Evolutionary conservation across 1,140 invertebrate species (phyloP).

Genomic region (Drosophila ficusphila): DNA sequence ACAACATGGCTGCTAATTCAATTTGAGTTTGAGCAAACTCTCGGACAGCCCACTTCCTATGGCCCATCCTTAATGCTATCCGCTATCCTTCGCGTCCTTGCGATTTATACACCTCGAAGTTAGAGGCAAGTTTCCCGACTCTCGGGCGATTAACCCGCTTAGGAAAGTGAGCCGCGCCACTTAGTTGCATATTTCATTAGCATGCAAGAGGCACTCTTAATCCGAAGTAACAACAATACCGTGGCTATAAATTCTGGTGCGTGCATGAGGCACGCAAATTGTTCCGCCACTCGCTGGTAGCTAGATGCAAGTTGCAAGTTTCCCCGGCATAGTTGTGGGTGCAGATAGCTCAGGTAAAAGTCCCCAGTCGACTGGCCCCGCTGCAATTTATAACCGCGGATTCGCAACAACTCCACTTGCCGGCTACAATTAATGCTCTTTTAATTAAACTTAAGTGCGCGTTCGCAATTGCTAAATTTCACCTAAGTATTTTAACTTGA

Average conservation of each 20-base stretch:
- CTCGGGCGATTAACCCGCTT: slow-evolving; percentile 48
- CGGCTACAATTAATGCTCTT: slow-evolving; percentile 76
- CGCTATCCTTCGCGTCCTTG: not conserved
- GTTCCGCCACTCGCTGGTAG: too few relatives aligned
- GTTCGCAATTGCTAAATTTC: slow-evolving; percentile 76
- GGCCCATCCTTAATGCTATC: not conserved
- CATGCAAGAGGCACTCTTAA: slow-evolving; percentile 62
- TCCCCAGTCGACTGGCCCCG: slow-evolving; percentile 29
- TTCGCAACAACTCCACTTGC: slow-evolving; percentile 35
- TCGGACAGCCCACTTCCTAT: slow-evolving; percentile 11
- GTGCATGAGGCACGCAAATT: slow-evolving; percentile 59
- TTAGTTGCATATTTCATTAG: slow-evolving; percentile 79
- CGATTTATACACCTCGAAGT: slow-evolving; percentile 31
- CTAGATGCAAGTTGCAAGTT: slow-evolving; percentile 5
- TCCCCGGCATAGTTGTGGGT: slow-evolving; percentile 56
- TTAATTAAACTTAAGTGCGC: slow-evolving; percentile 81
- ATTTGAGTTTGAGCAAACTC: slow-evolving; percentile 17
- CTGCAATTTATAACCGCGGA: slow-evolving; percentile 55
- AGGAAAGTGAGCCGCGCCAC: slow-evolving; percentile 51
- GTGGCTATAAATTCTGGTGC: slow-evolving; percentile 60
- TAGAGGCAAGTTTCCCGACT: slow-evolving; percentile 8
- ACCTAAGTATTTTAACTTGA: slow-evolving; percentile 51
- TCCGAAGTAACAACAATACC: slow-evolving; percentile 35
- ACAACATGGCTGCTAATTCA: slow-evolving; percentile 17
- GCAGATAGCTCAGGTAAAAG: slow-evolving; percentile 44